phyloP scores from a whole-genome alignment of 2,888 invertebrate species.

The Luperina nickerlii region DNA sequence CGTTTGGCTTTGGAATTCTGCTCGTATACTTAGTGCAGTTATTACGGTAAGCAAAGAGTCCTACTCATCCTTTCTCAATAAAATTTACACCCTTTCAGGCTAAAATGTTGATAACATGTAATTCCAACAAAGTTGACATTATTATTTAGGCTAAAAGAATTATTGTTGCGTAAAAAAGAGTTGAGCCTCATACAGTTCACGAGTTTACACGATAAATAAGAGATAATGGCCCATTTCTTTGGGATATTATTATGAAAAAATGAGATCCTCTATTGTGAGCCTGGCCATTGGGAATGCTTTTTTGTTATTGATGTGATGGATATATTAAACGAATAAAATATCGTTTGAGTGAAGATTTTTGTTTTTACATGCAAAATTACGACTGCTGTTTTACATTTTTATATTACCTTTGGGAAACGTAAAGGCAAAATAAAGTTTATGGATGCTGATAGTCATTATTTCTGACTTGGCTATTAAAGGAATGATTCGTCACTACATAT shows the following conservation, averaged over 20 bases:
- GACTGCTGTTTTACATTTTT: constrained; percentile 10
- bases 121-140: constrained; percentile 68
- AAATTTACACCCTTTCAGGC: constrained; percentile 21
- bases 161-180: constrained; percentile 77
- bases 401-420: neutral
- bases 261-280: constrained; percentile 73
- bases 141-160: constrained; percentile 70
- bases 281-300: constrained; percentile 66
- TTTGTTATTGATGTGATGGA: constrained; percentile 64
- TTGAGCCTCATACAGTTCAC: constrained; percentile 74
- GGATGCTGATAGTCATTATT: neutral
- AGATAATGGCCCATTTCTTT: constrained; percentile 83
- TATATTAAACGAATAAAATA: constrained; percentile 50
- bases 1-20: neutral
- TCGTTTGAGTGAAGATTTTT: constrained; percentile 18
- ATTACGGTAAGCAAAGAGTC: neutral
- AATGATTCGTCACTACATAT: neutral
- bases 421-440: neutral
- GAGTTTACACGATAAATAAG: constrained; percentile 82
- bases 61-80: neutral
- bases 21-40: no score
- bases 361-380: constrained; percentile 23
- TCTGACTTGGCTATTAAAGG: neutral
- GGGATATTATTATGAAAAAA: constrained; percentile 81
- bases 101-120: constrained; percentile 56